Conservation (phyloP, 2,797 vertebrate genomes). For the Myiotriccus ornatus region DNA sequence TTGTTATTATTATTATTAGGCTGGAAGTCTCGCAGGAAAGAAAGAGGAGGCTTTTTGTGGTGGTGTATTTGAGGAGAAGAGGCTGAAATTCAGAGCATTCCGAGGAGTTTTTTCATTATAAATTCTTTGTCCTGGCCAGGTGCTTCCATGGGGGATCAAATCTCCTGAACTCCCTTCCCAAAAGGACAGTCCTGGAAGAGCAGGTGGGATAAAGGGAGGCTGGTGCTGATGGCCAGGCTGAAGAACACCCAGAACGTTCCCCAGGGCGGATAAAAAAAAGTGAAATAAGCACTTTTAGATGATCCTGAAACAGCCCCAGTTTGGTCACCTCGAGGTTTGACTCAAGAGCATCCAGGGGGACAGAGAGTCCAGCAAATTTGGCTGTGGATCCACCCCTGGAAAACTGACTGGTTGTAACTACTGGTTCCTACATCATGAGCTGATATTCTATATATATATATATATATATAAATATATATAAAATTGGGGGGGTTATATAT, state of each 20-base stretch:
- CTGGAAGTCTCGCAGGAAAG: background rate
- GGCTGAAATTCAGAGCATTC: no score
- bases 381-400: background rate
- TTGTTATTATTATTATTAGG: no score
- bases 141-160: background rate
- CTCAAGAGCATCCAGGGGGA: background rate
- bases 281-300: background rate
- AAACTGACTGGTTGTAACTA: background rate
- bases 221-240: background rate
- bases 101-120: no score
- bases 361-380: background rate
- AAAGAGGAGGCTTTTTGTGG: background rate
- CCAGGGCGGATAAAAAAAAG: background rate
- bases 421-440: background rate
- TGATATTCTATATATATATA: background rate
- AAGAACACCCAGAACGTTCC: background rate
- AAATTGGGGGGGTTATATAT: no score
- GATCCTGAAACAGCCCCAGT: background rate
- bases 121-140: no score
- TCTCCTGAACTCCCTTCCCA: background rate
- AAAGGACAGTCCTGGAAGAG: background rate
- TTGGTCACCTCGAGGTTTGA: background rate
- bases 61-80: no score
- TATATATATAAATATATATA: background rate
- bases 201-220: background rate